Conservation (phyloP, 2,113 vertebrate genomes). For the Lamprotornis superbus region DNA sequence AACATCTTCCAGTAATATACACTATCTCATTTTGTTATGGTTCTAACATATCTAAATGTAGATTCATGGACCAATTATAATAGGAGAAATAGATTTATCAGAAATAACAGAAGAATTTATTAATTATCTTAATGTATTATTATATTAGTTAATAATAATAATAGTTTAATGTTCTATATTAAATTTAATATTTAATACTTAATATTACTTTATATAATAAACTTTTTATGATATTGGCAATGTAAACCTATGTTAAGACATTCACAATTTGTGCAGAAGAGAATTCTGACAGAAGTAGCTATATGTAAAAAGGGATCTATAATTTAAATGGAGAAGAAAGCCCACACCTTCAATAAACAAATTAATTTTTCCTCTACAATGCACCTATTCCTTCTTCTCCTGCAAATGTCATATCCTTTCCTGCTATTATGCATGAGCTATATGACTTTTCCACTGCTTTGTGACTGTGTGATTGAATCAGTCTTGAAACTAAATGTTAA, state of each 20-base stretch:
- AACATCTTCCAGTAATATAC: neutral
- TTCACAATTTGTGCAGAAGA: neutral
- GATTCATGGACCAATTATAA: neutral
- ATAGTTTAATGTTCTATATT: too few relatives aligned
- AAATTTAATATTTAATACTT: too few relatives aligned
- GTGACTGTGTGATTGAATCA: neutral
- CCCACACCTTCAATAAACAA: neutral
- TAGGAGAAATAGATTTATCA: neutral
- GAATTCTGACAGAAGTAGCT: neutral
- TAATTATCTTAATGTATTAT: neutral
- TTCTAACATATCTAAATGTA: neutral
- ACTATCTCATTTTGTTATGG: neutral
- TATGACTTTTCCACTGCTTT: neutral
- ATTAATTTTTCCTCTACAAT: neutral
- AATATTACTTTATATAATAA: too few relatives aligned
- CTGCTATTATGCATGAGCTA: neutral
- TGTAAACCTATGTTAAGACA: neutral
- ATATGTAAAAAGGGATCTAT: neutral
- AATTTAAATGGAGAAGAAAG: neutral
- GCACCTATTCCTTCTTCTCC: neutral
- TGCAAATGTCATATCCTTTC: neutral
- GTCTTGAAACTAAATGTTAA: neutral
- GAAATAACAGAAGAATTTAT: neutral
- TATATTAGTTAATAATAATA: too few relatives aligned
- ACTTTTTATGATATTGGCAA: neutral